Evolutionary conservation across 2,797 vertebrate genomes (phyloP), one percentile per base, ranked within the genome.

Genomic region (Peromyscus attwateri): DNA sequence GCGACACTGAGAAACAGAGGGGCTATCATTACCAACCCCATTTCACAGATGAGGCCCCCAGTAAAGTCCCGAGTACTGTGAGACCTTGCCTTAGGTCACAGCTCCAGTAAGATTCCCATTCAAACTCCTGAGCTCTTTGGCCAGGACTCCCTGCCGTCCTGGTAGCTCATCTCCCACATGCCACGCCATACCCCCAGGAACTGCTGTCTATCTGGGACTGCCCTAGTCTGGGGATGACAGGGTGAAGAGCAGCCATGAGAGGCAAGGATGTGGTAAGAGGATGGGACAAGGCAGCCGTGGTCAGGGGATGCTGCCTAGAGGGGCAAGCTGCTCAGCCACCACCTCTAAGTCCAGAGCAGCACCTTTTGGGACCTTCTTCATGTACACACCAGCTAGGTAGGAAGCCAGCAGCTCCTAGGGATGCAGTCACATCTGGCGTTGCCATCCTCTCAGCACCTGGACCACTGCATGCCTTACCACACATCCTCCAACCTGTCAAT

Each of bases 21-120:
- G 21, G 70, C 83, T 87, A 34, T 83, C 37, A 34, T 95, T 73
- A 85, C 21, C 46, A 52, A 70, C 81, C 87, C 87, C 83, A 57
- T 87, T 87, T 93, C 81, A 87, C 52, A 94, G 76, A 89, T 13
- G 13, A 80, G 87, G 70, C 31, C 31, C n/a, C 34, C 0, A 1
- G 66, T 3, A 14, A 93, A 43, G 71, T 43, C 43, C 52, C 68
- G 73, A 64, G 71, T n/a, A 55, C 37, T 71, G 27, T 8, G 76
- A 1, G 46, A 62, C 79, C 71, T 37, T 79, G 40, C 82, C 71
- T 19, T 29, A 40, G 87, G 64, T 46, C 43, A 89, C 25, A 71
- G 11, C 57, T 79, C 29, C 1, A 60, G 9, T 13, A 68, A 92
- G 55, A 52, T 25, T 46, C 46, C 21, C 5, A 21, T n/a, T 93